Base-by-base conservation (phyloP, 2,797 vertebrate species). In the Stomatorhinus walkeri region DNA sequence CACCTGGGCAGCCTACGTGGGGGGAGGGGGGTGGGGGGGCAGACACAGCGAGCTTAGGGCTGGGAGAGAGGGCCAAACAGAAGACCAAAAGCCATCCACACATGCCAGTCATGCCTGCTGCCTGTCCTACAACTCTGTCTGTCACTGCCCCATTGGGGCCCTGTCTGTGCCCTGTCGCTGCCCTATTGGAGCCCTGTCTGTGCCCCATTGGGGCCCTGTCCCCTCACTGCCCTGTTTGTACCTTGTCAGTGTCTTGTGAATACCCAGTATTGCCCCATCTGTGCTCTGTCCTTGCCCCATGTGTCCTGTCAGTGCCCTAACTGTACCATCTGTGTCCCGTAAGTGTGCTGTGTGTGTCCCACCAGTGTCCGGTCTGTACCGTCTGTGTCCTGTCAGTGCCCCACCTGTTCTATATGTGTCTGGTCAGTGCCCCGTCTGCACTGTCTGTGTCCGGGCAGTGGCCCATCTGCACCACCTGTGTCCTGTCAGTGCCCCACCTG, bases 1-100 rank as follows among this genome's bases (percentile, higher is more conserved):
- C 92, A 98, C 96, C 93, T 99, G 98, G 81, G 98, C 98, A 3
- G 98, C 98, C 98, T 99, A 91, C 64, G 90, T 91, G 91, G 4
- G 91, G 7, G 87, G 43, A n/a, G n/a, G n/a, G n/a, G n/a, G n/a
- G n/a, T n/a, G 46, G 10, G 14, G 90, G 61, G 85, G 88, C 84
- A 88, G 51, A 32, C 12, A 36, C 14, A 14, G 89, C 90, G 28
- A 46, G 86, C 46, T 49, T 14, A 89, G 81, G 3, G 22, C 9
- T 22, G 43, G 10, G 36, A 85, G 2, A 16, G 3, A 32, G 40
- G 40, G 76, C 76, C 12, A 51, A 36, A 10, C 22, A 40, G 72
- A 76, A 14, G 32, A 43, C 72, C 2, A 16, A 32, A 32, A 32
- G 64, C 64, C 64, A 32, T 36, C 10, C 61, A 68, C 24, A 32